Evolutionary conservation across 1,140 invertebrate species (phyloP), one percentile per base, ranked within the genome.

Genomic region (Riptortus pedestris): DNA sequence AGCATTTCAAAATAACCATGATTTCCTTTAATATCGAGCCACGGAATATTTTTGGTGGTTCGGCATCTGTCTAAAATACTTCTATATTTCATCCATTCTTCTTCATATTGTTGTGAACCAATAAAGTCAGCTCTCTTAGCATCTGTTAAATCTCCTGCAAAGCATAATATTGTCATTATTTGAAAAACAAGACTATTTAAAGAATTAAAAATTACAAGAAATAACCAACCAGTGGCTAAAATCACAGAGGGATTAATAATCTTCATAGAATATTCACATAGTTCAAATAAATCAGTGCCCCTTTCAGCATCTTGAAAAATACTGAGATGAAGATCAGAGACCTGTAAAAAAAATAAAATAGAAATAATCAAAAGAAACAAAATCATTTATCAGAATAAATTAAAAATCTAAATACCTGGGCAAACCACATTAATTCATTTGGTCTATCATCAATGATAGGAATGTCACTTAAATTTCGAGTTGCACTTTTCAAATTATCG

Each of bases 1-100:
- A 26, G 2, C n/a, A n/a, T n/a, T n/a, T n/a, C n/a, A n/a, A n/a
- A n/a, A n/a, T n/a, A 79, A 93, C 91, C 93, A 84, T 96, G 93
- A 81, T 96, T 96, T 74, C 93, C 93, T 75, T 92, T 79, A 64
- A 94, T 87, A 77, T 96, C 93, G 51, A 96, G 76, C 91, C 92
- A 96, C 11, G 81, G 76, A 3, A 88, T 90, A 72, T 81, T 83
- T 11, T 58, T 60, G 9, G 45, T 31, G 75, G 22, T 91, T 79
- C 83, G 79, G 65, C 81, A 83, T 66, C 86, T 80, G 43, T 82
- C 78, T 27, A 95, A 76, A 66, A 87, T 79, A 69, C 85, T 78
- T 66, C 82, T 77, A 74, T 96, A 96, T 68, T 82, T 78, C 65
- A 83, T 72, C 93, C 93, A 96, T 79, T 96, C 93, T 70, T 84